Conservation (phyloP, 2,797 vertebrate species). For the Atherinosoma microstoma region DNA sequence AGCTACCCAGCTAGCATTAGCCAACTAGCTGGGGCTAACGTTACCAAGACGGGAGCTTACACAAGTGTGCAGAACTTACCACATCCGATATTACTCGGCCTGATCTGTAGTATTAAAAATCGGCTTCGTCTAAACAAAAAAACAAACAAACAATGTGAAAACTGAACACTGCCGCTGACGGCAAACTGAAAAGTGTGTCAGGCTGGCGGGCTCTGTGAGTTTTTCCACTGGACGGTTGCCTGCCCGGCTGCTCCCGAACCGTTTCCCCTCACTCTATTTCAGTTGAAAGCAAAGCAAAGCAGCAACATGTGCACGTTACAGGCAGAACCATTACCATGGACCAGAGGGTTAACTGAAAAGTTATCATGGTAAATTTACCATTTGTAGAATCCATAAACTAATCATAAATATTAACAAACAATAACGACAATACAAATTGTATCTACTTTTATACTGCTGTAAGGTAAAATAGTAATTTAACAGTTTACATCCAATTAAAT, state of each 20-base stretch:
- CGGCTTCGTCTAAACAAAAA: constrained; percentile 67
- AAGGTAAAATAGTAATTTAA: background rate
- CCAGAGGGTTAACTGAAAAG: constrained; percentile 20
- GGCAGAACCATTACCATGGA: constrained; percentile 46
- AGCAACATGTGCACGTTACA: constrained; percentile 88
- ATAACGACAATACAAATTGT: fast-evolving
- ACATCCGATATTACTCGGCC: constrained; percentile 90
- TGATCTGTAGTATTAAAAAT: constrained; percentile 85
- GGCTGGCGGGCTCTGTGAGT: constrained; percentile 79
- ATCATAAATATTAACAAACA: fast-evolving
- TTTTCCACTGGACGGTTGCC: constrained; percentile 81
- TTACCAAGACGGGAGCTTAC: constrained; percentile 64
- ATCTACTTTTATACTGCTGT: fast-evolving
- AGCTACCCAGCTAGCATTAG: constrained; percentile 76
- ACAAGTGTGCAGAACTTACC: constrained; percentile 87
- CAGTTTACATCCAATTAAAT: background rate
- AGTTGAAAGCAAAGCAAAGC: constrained; percentile 82
- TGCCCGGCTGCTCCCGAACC: constrained; percentile 79
- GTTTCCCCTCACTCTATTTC: constrained; percentile 81
- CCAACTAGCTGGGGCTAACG: constrained; percentile 75
- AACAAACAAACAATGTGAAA: constrained; percentile 64
- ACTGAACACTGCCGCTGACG: constrained; percentile 56
- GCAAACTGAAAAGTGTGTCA: constrained; percentile 71
- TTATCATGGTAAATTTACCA: background rate
- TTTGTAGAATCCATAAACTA: fast-evolving